Conservation (phyloP, 1,140 invertebrate genomes). For the Gerris buenoi region DNA sequence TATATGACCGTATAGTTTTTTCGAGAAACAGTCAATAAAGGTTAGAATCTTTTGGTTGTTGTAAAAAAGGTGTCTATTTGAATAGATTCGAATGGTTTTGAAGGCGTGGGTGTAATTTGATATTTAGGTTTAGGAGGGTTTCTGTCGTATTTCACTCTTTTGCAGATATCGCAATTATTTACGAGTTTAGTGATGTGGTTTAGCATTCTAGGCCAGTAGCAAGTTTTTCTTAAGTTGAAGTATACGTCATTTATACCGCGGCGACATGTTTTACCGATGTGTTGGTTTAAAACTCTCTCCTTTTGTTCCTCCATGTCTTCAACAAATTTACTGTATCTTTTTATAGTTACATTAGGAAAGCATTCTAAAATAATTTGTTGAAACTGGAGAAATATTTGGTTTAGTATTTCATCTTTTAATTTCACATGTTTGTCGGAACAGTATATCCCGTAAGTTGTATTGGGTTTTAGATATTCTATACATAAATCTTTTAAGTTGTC, state of each 20-base stretch:
- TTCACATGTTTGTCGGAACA: conserved; percentile 1
- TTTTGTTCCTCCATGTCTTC: neutral
- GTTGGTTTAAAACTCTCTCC: neutral
- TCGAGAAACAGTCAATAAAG: conserved; percentile 7
- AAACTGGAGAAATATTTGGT: neutral
- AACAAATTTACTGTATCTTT: neutral
- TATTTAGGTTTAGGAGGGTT: neutral
- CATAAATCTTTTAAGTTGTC: neutral
- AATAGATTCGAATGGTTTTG: conserved; percentile 2
- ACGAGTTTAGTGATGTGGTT: neutral
- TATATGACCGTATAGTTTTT: conserved; percentile 6
- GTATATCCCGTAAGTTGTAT: conserved; percentile 8
- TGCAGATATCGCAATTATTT: conserved; percentile 6
- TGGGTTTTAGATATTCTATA: conserved; percentile 7
- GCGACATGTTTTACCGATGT: conserved; percentile 4
- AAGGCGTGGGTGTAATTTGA: conserved; percentile 2
- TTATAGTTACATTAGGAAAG: neutral
- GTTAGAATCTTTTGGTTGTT: neutral
- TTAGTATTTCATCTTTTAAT: conserved; percentile 4
- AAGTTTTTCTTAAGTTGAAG: conserved; percentile 4
- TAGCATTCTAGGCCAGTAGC: conserved; percentile 5
- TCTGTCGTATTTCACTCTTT: conserved; percentile 7
- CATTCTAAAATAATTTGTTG: neutral
- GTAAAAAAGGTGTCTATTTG: conserved; percentile 2
- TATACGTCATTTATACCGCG: conserved; percentile 5